Base-by-base conservation (phyloP, 64 coral and sea anemone species). In the Montipora efflorescens region DNA sequence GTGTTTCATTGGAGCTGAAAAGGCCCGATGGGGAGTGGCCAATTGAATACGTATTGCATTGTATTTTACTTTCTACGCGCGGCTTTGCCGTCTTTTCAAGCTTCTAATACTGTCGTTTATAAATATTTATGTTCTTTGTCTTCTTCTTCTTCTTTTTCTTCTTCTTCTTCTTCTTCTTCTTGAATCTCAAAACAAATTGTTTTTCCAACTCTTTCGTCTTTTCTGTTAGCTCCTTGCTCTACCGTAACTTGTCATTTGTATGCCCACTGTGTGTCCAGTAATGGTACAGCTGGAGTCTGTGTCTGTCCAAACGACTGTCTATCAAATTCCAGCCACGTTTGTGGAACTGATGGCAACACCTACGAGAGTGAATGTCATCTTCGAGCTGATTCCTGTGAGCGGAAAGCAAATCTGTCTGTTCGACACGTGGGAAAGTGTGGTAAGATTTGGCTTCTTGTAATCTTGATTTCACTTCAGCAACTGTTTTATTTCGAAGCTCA, bases 331-430 rank as follows among this genome's bases (percentile, higher is more conserved):
- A 59, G 90, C 20, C 89, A 66, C 8, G 74, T 99, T 2, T 99
- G 98, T 87, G 98, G 89, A 14, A 92, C 75, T 76, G 92, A 99
- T 66, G 98, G 98, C 18, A 93, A 87, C 15, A 96, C 95, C 7
- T 99, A 96, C 53, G 62, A 89, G 3, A 99, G 86, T 50, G 95
- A 99, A 59, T 99, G 98, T 48, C 82, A 86, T 3, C 19, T 86
- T 5, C 68, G 47, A 72, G 62, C 45, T 71, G 20, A 36, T 49
- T 86, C 82, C 12, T 86, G 82, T 86, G 68, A n/a, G 46, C 82
- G 45, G 19, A 86, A 86, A 86, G 82, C 64, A 50, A 86, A 86
- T n/a, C 64, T 86, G 46, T 71, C 82, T 50, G 82, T 86, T 86
- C 18, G 45, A 3, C 66, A 71, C 7, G 66, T 50, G 4, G 82